phyloP scores from a whole-genome alignment of 1,140 invertebrate genomes.

The Trigoniulus corallinus region DNA sequence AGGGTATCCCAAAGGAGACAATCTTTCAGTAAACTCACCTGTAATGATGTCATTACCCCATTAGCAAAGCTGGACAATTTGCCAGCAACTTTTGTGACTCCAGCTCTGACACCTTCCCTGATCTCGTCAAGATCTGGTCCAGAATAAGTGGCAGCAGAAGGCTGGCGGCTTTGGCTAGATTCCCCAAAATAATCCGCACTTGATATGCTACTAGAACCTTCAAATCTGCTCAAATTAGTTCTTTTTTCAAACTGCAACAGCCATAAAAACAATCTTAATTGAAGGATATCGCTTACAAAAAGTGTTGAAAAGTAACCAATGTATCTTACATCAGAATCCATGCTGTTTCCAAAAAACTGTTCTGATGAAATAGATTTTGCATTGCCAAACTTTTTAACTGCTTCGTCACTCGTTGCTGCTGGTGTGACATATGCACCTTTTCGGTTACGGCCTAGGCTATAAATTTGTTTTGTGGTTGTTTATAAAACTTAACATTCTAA shows the following conservation, averaged over 20 bases:
- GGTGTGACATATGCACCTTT: neutral
- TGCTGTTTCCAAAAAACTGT: constrained; percentile 72
- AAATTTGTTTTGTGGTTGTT: neutral
- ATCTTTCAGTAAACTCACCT: too few species aligned
- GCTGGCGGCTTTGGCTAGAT: constrained; percentile 23
- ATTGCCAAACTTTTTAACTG: constrained; percentile 86
- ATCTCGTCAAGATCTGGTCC: constrained; percentile 82
- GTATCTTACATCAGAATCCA: constrained; percentile 40
- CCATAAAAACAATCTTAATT: neutral
- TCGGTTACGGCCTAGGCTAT: neutral
- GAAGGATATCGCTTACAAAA: too few species aligned
- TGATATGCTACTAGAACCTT: constrained; percentile 83
- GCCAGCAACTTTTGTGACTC: constrained; percentile 91
- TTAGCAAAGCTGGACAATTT: constrained; percentile 82
- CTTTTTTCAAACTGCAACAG: constrained; percentile 42
- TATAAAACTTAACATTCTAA: too few species aligned
- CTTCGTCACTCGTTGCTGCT: constrained; percentile 34
- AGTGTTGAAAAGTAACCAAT: too few species aligned
- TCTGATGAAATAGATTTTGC: constrained; percentile 96
- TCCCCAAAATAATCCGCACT: constrained; percentile 88
- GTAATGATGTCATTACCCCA: constrained; percentile 80
- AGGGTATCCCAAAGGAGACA: too few species aligned
- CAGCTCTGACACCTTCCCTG: constrained; percentile 86
- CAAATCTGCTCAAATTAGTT: constrained; percentile 54
- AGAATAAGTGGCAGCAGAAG: constrained; percentile 22